Conservation (phyloP, 1,140 invertebrate species). For the Xylocopa sonorina region DNA sequence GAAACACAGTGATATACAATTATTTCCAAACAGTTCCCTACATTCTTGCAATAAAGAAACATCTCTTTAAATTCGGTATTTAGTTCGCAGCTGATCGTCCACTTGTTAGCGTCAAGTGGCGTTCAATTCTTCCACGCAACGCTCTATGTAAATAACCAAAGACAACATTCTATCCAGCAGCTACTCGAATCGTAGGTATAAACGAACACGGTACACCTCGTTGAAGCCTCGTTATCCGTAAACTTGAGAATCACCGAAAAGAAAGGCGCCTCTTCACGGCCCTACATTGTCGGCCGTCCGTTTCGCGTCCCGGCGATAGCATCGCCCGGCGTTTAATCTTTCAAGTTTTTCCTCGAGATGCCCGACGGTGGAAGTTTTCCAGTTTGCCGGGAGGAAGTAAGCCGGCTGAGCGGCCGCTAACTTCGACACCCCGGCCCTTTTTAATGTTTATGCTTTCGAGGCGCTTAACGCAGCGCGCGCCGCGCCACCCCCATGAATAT, state of each 20-base stretch:
- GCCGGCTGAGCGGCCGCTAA: constrained; percentile 54
- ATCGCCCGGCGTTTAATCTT: constrained; percentile 71
- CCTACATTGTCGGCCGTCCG: background rate
- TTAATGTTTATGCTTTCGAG: constrained; percentile 66
- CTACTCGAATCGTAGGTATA: too few relatives aligned
- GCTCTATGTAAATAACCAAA: too few relatives aligned
- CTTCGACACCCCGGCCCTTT: constrained; percentile 56
- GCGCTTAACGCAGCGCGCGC: constrained; percentile 40
- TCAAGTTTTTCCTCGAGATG: constrained; percentile 69
- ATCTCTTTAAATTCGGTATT: background rate
- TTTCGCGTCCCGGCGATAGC: constrained; percentile 16
- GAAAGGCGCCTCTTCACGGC: background rate
- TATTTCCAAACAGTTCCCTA: constrained; percentile 20
- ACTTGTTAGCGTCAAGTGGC: too few relatives aligned
- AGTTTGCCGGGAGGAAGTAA: constrained; percentile 44
- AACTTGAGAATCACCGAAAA: background rate
- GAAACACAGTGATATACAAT: background rate
- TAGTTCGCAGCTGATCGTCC: too few relatives aligned
- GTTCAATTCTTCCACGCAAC: too few relatives aligned
- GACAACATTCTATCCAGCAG: too few relatives aligned
- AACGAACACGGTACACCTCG: background rate
- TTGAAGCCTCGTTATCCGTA: background rate
- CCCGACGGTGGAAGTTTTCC: constrained; percentile 52
- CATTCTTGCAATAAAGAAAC: background rate
- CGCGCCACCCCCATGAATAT: constrained; percentile 52